Evolutionary conservation across 1,140 invertebrate species (phyloP), one percentile per base, ranked within the genome.

Genomic region (Drosophila ananassae): DNA sequence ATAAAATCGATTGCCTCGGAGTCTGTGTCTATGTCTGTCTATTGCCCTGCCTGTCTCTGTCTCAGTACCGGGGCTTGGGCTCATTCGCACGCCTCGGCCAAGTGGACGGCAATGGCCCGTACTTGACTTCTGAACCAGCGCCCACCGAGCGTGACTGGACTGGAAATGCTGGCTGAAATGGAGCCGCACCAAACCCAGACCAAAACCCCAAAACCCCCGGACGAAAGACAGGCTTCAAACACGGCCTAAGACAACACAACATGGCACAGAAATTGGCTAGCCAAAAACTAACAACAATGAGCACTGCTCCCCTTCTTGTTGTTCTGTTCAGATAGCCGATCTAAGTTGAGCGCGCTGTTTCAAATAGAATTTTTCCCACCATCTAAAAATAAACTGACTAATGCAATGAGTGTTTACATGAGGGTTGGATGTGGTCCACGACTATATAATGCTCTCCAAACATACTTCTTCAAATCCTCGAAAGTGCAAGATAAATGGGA

Each of bases 311-410:
- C 72, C 59, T 52, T 56, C 50, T 57, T 28, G 51, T 46, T 57
- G 78, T 79, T 78, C 44, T 81, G 81, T 72, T 74, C 66, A 85
- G 81, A 85, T 85, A 85, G 82, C 62, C 73, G 74, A 89, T 87
- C 82, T 82, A 46, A 74, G 68, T 66, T 69, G 82, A 76, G 75
- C 74, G 64, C 64, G 62, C 58, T 48, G 73, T 76, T 87, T 73
- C 66, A 89, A 87, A 87, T 89, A 89, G 83, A 83, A 87, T 89
- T 87, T 74, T 89, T 89, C 83, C 83, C 83, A 87, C 82, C 79
- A 89, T 75, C 78, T 85, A 81, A 78, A 87, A 89, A 87, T 89
- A 87, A 72, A 82, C 60, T 39, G 51, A 75, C 72, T 64, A 75
- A 75, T 66, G 63, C 67, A 71, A 69, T 69, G 67, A 69, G 66